Base-by-base conservation (phyloP, 92 coral and sea anemone species). In the Porites rus region DNA sequence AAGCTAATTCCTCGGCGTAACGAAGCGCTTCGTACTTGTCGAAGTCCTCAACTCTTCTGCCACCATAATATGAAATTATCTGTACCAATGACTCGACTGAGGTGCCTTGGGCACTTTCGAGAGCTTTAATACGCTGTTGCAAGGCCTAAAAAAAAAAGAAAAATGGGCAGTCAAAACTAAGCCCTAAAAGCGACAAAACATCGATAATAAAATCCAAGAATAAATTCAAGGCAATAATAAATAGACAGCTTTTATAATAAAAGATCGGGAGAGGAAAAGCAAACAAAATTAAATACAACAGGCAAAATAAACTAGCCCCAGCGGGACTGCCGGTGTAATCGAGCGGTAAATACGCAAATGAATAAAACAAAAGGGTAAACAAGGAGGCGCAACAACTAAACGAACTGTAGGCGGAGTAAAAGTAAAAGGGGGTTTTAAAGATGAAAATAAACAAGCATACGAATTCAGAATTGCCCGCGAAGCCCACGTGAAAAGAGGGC, bases 1-100 rank as follows among this genome's bases (percentile, higher is more conserved):
- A 18, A n/a, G 88, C 87, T 50, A 88, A 76, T 67, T 88, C 81
- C 28, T 82, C 87, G 16, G 91, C 91, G 77, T 72, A 51, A 51
- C 43, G 60, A 21, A 88, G 68, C 24, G 91, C 87, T 21, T 88
- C 87, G 80, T 84, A 84, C 53, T 84, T 75, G 61, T 75, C 88
- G 59, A 84, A 84, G 72, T 84, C 73, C 31, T 74, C 83, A 17
- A 17, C 72, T 61, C 82, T 63, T 51, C 83, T 68, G 74, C 62
- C 51, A 51, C 88, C 83, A 74, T 84, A 88, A 43, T 80, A 72
- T 46, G 82, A 81, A 51, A 88, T 80, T 61, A 70, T 88, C 20
- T 62, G n/a, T n/a, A 88, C 22, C 10, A 24, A 71, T 50, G 80
- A 17, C 11, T 64, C 43, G 60, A 78, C 86, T 21, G 59, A 58